Conservation (phyloP, 2,888 invertebrate species). For the Ommatoiulus sabulosus region DNA sequence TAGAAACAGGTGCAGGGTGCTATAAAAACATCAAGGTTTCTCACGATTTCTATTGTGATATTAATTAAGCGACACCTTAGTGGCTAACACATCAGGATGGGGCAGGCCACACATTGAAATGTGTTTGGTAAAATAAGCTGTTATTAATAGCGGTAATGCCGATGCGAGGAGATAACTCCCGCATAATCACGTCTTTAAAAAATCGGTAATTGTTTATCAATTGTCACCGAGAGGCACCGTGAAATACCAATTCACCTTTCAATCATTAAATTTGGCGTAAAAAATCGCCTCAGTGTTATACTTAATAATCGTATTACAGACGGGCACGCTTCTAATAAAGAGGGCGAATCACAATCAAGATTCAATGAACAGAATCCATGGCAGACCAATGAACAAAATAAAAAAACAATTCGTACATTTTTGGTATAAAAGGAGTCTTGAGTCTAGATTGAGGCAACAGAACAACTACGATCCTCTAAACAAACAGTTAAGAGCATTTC, state of each 20-base stretch:
- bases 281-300: neutral
- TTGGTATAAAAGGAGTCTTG: neutral
- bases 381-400: neutral
- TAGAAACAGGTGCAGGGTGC: neutral
- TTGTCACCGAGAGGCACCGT: constrained; percentile 49
- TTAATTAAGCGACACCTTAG: constrained; percentile 14
- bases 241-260: constrained; percentile 51
- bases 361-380: constrained; percentile 29
- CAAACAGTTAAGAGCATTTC: constrained; percentile 26
- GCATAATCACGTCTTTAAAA: neutral
- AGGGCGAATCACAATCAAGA: constrained; percentile 13
- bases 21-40: constrained; percentile 37
- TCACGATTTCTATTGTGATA: constrained; percentile 41
- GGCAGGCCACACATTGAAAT: neutral
- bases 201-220: constrained; percentile 47
- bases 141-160: neutral
- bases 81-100: neutral
- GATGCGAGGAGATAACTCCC: neutral
- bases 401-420: neutral
- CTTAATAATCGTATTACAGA: constrained; percentile 23
- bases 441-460: neutral
- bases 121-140: neutral
- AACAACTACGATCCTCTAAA: neutral
- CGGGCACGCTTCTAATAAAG: constrained; percentile 25
- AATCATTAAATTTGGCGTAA: constrained; percentile 22